These are phyloP conservation scores for Lasioglossum pauxillum DNA, from an alignment of 2,888 invertebrate genomes.

Conservation along the genomic window DNA sequence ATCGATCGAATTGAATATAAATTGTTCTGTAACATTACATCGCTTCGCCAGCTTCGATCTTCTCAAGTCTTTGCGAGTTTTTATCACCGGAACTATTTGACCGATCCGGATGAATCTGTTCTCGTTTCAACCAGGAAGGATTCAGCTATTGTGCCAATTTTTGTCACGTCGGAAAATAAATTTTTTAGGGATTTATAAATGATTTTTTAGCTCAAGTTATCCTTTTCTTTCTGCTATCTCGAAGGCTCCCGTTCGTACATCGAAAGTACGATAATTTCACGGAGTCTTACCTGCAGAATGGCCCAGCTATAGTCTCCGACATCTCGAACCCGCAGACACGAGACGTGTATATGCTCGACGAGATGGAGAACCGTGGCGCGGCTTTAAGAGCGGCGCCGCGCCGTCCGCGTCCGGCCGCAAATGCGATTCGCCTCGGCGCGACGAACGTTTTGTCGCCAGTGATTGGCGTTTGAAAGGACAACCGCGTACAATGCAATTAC, in stretches of 20 bases:
- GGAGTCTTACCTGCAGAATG: background rate
- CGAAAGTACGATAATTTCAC: background rate
- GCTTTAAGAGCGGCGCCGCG: constrained; percentile 66
- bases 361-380: constrained; percentile 61
- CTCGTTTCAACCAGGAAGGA: background rate
- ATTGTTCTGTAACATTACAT: background rate
- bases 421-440: constrained; percentile 79
- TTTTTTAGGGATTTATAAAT: background rate
- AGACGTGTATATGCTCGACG: constrained; percentile 38
- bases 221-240: background rate
- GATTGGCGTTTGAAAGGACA: constrained; percentile 84
- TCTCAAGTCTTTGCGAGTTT: background rate
- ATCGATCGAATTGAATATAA: background rate
- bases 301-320: background rate
- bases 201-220: background rate
- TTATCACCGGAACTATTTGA: background rate
- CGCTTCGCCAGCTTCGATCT: background rate
- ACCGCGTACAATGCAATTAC: constrained; percentile 84
- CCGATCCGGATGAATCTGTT: background rate
- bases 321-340: background rate
- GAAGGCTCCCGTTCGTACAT: background rate
- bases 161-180: background rate
- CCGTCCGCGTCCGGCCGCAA: constrained; percentile 57
- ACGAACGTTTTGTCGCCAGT: constrained; percentile 84
- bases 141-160: background rate